Evolutionary conservation across 2,113 vertebrate species (phyloP), one percentile per base, ranked within the genome.

Genomic region (Vulpes ferrilata): DNA sequence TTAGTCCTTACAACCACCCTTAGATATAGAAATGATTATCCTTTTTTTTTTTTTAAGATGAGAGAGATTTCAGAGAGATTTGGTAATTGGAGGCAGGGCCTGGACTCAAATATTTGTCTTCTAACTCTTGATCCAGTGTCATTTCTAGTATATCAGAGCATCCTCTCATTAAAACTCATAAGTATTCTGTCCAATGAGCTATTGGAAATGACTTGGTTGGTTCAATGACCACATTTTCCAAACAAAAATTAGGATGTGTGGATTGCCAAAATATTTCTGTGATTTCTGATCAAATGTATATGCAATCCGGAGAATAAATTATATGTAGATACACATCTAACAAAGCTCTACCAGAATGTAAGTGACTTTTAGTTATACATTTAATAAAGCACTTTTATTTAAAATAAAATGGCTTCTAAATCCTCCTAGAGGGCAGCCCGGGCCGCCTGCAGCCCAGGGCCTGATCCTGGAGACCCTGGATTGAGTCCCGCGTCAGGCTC

Each of bases 331-430:
- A 20, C 13, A 95, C 8, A 62, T 13, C 64, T 48, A 57, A 78
- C 16, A 93, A 79, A 92, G 2, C 9, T 64, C 73, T 91, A 73
- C 23, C n/a, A 88, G n/a, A 48, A 88, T 83, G 10, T 5, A 79
- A 60, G 20, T 95, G 30, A 48, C 57, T 92, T 86, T 69, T 74
- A 84, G 53, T 64, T 73, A 67, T 35, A 80, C 12, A 51, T 88
- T 94, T 76, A 85, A 73, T 59, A 73, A 94, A 59, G 27, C 59
- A 48, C 16, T 93, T 92, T 88, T 74, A 62, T 85, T 43, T 80
- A 82, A 96, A 95, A 62, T 94, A 90, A 85, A 94, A 85, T 35
- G n/a, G 25, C 62, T 95, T 84, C 92, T 35, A 96, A 30, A 60
- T 53, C 79, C 7, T 79, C 20, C 48, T 55, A 88, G 16, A 53